phyloP scores from a whole-genome alignment of 2,888 invertebrate genomes.

The Patella caerulea region DNA sequence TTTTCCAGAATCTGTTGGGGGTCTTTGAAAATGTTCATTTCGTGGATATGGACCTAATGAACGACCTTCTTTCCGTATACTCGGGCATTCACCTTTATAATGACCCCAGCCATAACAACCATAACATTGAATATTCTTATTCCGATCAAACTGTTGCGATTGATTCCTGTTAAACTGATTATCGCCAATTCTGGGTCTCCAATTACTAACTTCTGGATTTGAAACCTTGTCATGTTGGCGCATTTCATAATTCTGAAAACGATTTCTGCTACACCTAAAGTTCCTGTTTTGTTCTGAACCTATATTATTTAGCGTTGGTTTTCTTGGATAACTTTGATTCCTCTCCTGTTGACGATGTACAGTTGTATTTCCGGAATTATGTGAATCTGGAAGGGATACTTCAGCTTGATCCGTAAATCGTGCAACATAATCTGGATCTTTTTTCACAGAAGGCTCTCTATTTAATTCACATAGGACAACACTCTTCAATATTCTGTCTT shows the following conservation, averaged over 20 bases:
- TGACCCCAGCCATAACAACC: background rate
- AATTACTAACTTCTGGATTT: background rate
- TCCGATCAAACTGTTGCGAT: too few relatives aligned
- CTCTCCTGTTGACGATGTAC: background rate
- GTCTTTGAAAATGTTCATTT: too few relatives aligned
- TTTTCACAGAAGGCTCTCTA: background rate
- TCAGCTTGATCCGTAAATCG: background rate
- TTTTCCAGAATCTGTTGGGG: too few relatives aligned
- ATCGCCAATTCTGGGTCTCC: too few relatives aligned
- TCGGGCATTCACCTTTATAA: background rate
- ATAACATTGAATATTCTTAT: background rate
- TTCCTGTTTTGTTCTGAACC: too few relatives aligned
- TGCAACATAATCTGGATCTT: background rate
- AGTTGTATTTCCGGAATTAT: too few relatives aligned
- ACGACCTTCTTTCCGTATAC: background rate
- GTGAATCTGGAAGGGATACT: background rate
- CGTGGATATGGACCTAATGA: too few relatives aligned
- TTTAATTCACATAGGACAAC: background rate
- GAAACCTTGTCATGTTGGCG: background rate
- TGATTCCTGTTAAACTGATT: too few relatives aligned
- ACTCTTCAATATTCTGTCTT: background rate
- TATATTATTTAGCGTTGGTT: too few relatives aligned
- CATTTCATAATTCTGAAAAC: background rate
- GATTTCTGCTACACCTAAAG: too few relatives aligned
- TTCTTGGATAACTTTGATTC: background rate